These are phyloP conservation scores for Andrena camellia DNA, from an alignment of 2,888 invertebrate genomes.

Conservation along the genomic window DNA sequence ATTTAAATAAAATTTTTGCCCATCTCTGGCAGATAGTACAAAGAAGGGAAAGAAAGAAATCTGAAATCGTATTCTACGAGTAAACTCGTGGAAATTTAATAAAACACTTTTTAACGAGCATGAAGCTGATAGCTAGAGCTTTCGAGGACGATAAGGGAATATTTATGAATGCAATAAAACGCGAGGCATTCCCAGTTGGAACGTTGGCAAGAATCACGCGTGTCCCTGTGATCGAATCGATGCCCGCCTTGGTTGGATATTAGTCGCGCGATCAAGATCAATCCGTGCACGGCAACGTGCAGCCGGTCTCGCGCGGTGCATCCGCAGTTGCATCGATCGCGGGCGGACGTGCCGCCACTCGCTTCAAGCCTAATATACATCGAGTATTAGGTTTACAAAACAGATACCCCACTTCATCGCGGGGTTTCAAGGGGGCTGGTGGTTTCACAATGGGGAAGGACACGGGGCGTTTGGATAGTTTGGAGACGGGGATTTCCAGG, in stretches of 20 bases:
- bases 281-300: conserved; percentile 12
- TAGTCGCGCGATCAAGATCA: conserved; percentile 4
- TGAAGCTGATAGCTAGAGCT: background rate
- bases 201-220: background rate
- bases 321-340: conserved; percentile 63
- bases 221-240: conserved; percentile 3
- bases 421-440: conserved; percentile 60
- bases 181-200: background rate
- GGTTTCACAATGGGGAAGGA: conserved; percentile 59
- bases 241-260: background rate
- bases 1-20: no score
- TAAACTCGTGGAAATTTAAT: no score
- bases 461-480: conserved; percentile 61
- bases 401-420: conserved; percentile 65
- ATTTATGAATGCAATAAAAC: background rate
- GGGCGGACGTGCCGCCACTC: conserved; percentile 62
- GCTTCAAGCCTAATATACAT: conserved; percentile 77
- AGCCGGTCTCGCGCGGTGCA: conserved; percentile 15
- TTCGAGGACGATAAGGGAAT: background rate
- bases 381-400: conserved; percentile 80
- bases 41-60: no score
- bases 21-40: no score
- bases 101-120: background rate
- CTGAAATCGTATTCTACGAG: no score
- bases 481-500: conserved; percentile 65